A percentile compares a stretch with the other conserved stretches of the same genome.
Evolutionary conservation across 2,888 invertebrate genomes (phyloP).

Genomic region (Sarcophaga variegata): DNA sequence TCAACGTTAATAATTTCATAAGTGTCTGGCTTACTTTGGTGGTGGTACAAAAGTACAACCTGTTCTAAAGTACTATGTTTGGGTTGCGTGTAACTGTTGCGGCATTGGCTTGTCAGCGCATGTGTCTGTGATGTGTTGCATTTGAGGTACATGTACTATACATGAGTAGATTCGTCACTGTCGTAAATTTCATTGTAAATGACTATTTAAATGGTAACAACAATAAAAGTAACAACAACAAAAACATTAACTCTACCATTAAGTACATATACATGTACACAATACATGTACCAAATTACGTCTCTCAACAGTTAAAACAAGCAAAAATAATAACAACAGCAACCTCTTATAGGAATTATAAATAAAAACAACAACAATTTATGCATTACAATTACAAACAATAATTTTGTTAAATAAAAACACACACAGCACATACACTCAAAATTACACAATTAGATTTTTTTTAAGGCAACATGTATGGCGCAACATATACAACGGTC

Average conservation of each 20-base stretch:
- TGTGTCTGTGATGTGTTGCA: background rate
- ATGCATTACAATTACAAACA: slow-evolving; percentile 25
- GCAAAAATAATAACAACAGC: slow-evolving; percentile 25
- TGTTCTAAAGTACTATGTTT: slow-evolving; percentile 28
- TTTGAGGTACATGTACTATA: background rate
- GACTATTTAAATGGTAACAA: slow-evolving; percentile 68
- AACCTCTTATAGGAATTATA: slow-evolving; percentile 29
- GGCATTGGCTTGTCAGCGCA: background rate
- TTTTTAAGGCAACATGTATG: background rate
- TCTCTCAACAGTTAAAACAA: background rate
- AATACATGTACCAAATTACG: background rate
- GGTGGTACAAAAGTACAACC: slow-evolving; percentile 21
- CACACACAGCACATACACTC: background rate
- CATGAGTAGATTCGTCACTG: slow-evolving; percentile 63
- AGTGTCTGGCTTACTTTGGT: background rate
- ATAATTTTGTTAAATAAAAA: slow-evolving; percentile 45
- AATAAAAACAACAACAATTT: slow-evolving; percentile 39
- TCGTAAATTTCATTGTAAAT: slow-evolving; percentile 70
- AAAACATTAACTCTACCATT: slow-evolving; percentile 19
- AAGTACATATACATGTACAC: background rate
- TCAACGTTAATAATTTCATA: background rate
- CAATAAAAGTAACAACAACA: slow-evolving; percentile 22
- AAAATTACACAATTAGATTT: background rate
- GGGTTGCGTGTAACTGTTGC: background rate
- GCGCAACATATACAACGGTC: slow-evolving; percentile 7